Evolutionary conservation across 2,113 vertebrate species (phyloP).

Genomic region (Oncorhynchus tshawytscha): DNA sequence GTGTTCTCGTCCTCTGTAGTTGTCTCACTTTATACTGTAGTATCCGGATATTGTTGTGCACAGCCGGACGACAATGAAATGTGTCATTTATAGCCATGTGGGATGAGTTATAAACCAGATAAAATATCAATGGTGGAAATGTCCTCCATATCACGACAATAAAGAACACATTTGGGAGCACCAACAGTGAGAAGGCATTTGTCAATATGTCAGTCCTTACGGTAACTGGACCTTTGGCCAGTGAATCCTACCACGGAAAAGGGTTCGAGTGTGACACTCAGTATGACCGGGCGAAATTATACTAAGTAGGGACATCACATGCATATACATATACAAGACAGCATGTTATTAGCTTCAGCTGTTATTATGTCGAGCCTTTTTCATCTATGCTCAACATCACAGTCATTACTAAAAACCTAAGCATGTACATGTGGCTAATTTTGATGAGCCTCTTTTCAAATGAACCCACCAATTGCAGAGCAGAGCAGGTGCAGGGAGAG

Average conservation of each 20-base stretch:
- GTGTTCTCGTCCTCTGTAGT: neutral
- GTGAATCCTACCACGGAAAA: slow-evolving; percentile 16
- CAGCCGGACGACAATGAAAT: neutral
- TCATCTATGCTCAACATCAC: neutral
- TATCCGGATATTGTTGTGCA: neutral
- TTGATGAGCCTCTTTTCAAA: neutral
- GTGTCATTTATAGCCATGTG: neutral
- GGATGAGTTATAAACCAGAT: slow-evolving; percentile 2
- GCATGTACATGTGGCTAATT: neutral
- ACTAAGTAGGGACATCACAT: neutral
- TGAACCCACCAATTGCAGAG: neutral
- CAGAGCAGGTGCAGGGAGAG: neutral
- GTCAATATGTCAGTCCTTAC: neutral
- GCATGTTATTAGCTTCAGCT: neutral
- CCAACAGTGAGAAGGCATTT: slow-evolving; percentile 12
- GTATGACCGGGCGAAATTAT: neutral
- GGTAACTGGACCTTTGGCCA: neutral
- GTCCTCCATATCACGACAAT: slow-evolving; percentile 27
- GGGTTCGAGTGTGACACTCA: neutral
- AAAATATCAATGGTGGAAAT: slow-evolving; percentile 6
- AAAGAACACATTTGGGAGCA: slow-evolving; percentile 17
- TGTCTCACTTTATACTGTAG: neutral
- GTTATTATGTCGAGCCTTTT: neutral
- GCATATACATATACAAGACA: neutral
- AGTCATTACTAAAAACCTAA: neutral